A percentile compares a stretch with the other conserved stretches of the same genome.
Evolutionary conservation across 2,113 vertebrate species (phyloP).

Genomic region (Gymnocephalus cernua): DNA sequence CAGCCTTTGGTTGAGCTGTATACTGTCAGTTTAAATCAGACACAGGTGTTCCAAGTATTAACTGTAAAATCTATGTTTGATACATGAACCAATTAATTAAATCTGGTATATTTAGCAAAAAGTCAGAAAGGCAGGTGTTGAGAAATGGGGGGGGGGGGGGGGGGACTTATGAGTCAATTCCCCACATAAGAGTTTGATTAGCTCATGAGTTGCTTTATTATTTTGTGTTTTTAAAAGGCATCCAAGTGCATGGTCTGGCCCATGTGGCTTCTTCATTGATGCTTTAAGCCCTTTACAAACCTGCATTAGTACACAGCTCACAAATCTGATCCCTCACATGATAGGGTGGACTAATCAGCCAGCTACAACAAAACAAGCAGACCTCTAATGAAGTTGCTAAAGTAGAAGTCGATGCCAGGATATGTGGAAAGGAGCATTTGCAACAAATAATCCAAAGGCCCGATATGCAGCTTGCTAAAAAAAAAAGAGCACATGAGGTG

Average conservation of each 20-base stretch:
- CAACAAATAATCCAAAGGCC: conserved; percentile 1
- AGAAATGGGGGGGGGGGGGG: neutral
- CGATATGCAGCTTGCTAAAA: neutral
- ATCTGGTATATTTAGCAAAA: neutral
- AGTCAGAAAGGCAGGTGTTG: neutral
- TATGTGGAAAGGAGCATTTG: neutral
- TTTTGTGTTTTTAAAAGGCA: conserved; percentile 30
- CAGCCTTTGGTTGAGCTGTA: neutral
- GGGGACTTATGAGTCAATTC: conserved; percentile 18
- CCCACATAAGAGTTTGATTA: conserved; percentile 32
- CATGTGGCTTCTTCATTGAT: conserved; percentile 19
- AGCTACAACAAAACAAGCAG: conserved; percentile 47
- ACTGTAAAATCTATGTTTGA: neutral
- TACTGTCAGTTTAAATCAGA: conserved; percentile 9
- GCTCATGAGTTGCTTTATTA: conserved; percentile 45
- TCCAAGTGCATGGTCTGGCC: conserved; percentile 12
- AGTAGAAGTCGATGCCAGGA: conserved; percentile 22
- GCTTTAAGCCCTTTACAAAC: conserved; percentile 36
- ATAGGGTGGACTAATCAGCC: conserved; percentile 49
- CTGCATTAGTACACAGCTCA: conserved; percentile 20
- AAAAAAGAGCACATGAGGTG: neutral
- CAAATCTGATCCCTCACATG: conserved; percentile 46
- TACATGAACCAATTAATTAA: neutral
- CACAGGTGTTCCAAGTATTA: neutral
- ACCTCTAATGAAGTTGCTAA: conserved; percentile 48